Evolutionary conservation across 2,113 vertebrate genomes (phyloP), one percentile per base, ranked within the genome.

Genomic region (Oceanodroma tethys): DNA sequence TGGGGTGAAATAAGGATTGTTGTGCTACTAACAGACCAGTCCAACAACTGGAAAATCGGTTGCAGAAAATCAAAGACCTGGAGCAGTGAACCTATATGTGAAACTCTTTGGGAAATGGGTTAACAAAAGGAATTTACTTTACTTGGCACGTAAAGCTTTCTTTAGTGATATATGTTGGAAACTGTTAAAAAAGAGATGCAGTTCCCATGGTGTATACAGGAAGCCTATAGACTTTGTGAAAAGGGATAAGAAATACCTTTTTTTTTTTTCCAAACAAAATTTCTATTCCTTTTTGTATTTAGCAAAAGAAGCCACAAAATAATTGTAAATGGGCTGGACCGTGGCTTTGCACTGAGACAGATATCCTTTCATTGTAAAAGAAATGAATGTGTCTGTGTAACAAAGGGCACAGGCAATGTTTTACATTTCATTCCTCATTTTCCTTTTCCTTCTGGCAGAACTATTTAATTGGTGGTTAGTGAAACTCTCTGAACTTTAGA

Each of bases 401-500:
- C 48, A 82, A 89, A 85, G n/a, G 62, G 36, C 66, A 88, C 1
- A 2, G 36, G 7, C 87, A 40, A 43, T 75, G 40, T 67, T 91
- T 94, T 90, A 67, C 16, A 56, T 88, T 80, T 94, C 58, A 67
- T 70, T 81, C 34, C 50, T 78, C 71, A 43, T 95, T 95, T 92
- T 93, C 15, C n/a, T 82, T 87, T 93, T 80, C 78, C 74, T 42
- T 78, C 50, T 78, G 29, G 85, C 71, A 93, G 67, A 90, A 78
- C 42, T 78, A 13, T 94, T 88, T 95, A 88, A 92, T 67, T 92
- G 68, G 48, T 55, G 32, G 62, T 94, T 92, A 81, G 88, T 86
- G 67, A 88, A 90, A 78, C n/a, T 67, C 72, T 72, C 60, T 58
- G 34, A 6, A 9, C n/a, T 86, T 90, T 36, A 55, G 68, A 84